Evolutionary conservation across 2,888 invertebrate genomes (phyloP), one percentile per base, ranked within the genome.

Genomic region (Melinopterus prodromus): DNA sequence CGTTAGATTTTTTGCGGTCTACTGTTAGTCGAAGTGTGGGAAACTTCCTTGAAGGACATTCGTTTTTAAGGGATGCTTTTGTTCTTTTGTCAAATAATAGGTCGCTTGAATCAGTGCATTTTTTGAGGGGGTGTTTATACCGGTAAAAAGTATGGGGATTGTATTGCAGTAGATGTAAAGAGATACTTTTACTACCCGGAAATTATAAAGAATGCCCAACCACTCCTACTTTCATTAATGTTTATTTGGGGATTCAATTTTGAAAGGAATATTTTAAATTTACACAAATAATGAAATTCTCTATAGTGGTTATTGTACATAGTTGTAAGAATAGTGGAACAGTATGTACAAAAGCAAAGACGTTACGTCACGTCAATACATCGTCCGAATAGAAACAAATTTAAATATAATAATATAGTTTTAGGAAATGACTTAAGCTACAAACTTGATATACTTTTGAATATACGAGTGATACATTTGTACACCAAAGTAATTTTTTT

Each of bases 11-110:
- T 53, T 53, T 53, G 53, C 53, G 53, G 7, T 53, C 53, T 53
- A 9, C 53, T 53, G 53, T 53, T 53, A 53, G 53, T 53, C 53
- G 53, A 12, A 53, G 53, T 53, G 53, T 53, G 53, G 53, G 53
- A 53, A 53, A 53, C 53, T 53, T 53, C 53, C 53, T 53, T 53
- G 53, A 53, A 53, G 53, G 53, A 53, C 53, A 53, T 53, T 53
- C 53, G 53, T 53, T 53, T 53, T 53, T 53, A 53, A 53, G 53
- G 12, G 53, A 53, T 53, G 12, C 5, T 53, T 53, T 53, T 12
- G 53, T 7, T 53, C 53, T 53, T 53, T 53, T 53, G 53, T 53
- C 5, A 12, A 9, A 0, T 6, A 53, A 2, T 12, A 53, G 2
- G 53, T 53, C 5, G 53, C 53, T 7, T 53, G 1, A n/a, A 53